A percentile compares a stretch with the other conserved stretches of the same genome.
phyloP scores from a whole-genome alignment of 2,797 vertebrate species.

The Mareca penelope region DNA sequence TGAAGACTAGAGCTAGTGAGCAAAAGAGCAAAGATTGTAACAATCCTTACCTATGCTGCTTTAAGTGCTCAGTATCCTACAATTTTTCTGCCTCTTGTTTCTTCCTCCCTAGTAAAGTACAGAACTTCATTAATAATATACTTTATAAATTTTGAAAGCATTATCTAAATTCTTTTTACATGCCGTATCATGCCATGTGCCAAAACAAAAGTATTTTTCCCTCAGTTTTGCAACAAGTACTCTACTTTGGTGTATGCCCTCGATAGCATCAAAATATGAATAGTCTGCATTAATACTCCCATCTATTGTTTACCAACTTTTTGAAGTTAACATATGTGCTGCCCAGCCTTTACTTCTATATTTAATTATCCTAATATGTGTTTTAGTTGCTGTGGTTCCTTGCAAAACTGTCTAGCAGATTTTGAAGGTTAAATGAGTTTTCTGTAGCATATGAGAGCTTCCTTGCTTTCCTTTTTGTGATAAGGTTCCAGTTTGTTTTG shows the following conservation, averaged over 20 bases:
- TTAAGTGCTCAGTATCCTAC: background rate
- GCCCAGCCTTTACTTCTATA: background rate
- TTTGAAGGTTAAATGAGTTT: constrained; percentile 11
- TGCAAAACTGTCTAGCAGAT: background rate
- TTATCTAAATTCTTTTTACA: background rate
- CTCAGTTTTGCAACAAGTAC: background rate
- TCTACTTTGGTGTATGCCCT: background rate
- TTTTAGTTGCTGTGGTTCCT: constrained; percentile 10
- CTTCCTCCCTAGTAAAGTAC: background rate
- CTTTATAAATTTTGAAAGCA: background rate
- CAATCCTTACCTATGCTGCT: background rate
- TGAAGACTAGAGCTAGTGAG: background rate
- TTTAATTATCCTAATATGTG: background rate
- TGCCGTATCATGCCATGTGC: background rate
- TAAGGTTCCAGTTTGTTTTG: constrained; percentile 28
- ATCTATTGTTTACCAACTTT: constrained; percentile 14
- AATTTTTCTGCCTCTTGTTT: background rate
- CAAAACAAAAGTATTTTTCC: background rate
- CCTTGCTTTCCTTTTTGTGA: background rate
- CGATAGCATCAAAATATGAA: background rate
- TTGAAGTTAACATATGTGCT: constrained; percentile 21
- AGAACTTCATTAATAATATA: background rate
- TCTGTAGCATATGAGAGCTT: background rate
- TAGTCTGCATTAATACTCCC: background rate
- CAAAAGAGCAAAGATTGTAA: background rate